Percentiles rank a stretch among this genome's conserved stretches.
Evolutionary conservation across 2,113 vertebrate genomes (phyloP).

Genomic region (Axis porcinus): DNA sequence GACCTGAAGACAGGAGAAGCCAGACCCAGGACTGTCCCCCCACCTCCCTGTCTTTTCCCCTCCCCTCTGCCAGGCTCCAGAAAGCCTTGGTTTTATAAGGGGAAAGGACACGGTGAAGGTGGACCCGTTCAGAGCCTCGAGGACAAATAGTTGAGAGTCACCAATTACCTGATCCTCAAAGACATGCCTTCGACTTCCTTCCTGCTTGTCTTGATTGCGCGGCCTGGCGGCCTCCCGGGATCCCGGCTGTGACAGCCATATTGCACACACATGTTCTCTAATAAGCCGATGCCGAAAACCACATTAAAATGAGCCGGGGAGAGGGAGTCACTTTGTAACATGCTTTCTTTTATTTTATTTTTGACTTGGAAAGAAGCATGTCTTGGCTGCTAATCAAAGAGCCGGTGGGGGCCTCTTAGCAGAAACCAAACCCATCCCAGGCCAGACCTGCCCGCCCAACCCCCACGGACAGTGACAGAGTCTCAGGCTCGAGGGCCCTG

Average conservation of each 20-base stretch:
- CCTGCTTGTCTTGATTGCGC: neutral
- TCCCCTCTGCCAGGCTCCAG: neutral
- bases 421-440: slow-evolving; percentile 63
- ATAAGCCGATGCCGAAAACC: slow-evolving; percentile 80
- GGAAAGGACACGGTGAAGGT: neutral
- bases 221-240: neutral
- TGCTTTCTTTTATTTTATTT: slow-evolving; percentile 80
- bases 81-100: neutral
- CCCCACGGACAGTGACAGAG: slow-evolving; percentile 60
- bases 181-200: neutral
- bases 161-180: slow-evolving; percentile 1
- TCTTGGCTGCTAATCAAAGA: slow-evolving; percentile 80
- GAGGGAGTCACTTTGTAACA: slow-evolving; percentile 76
- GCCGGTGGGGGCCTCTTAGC: slow-evolving; percentile 68
- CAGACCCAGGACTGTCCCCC: neutral
- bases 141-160: neutral
- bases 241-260: slow-evolving; percentile 73
- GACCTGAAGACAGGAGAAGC: neutral
- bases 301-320: slow-evolving; percentile 79
- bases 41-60: neutral
- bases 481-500: slow-evolving; percentile 51
- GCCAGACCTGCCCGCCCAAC: slow-evolving; percentile 53
- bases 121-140: neutral
- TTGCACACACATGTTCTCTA: slow-evolving; percentile 82
- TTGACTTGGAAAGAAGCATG: slow-evolving; percentile 74